phyloP scores from a whole-genome alignment of 2,113 vertebrate genomes.

The Eubucco bourcierii region DNA sequence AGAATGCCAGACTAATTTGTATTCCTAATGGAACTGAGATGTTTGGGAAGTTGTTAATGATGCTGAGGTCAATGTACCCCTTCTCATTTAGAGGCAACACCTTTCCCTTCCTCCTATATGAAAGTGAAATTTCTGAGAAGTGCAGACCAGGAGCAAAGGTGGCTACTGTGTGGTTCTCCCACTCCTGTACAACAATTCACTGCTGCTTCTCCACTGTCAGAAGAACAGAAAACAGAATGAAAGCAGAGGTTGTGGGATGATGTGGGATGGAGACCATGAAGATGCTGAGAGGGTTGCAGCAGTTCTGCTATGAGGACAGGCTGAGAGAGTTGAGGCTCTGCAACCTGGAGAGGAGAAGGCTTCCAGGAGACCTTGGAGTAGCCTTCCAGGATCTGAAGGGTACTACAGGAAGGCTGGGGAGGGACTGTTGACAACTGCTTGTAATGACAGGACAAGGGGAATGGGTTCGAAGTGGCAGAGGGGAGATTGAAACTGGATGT shows the following conservation, averaged over 20 bases:
- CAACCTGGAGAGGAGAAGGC: too few species aligned
- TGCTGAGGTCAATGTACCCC: background rate
- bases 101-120: background rate
- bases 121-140: background rate
- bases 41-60: background rate
- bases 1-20: background rate
- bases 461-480: too few species aligned
- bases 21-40: background rate
- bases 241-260: background rate
- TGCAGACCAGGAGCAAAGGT: background rate
- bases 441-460: too few species aligned
- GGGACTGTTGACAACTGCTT: too few species aligned
- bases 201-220: background rate
- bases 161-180: background rate
- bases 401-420: too few species aligned
- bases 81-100: background rate
- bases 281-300: too few species aligned
- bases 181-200: background rate
- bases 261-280: too few species aligned
- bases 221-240: background rate
- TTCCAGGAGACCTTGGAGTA: too few species aligned
- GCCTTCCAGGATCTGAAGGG: too few species aligned
- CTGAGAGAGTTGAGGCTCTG: too few species aligned
- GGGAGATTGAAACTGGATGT: too few species aligned
- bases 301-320: too few species aligned